These are phyloP conservation scores for Brenthis ino DNA, from an alignment of 2,888 invertebrate genomes.

Conservation along the genomic window DNA sequence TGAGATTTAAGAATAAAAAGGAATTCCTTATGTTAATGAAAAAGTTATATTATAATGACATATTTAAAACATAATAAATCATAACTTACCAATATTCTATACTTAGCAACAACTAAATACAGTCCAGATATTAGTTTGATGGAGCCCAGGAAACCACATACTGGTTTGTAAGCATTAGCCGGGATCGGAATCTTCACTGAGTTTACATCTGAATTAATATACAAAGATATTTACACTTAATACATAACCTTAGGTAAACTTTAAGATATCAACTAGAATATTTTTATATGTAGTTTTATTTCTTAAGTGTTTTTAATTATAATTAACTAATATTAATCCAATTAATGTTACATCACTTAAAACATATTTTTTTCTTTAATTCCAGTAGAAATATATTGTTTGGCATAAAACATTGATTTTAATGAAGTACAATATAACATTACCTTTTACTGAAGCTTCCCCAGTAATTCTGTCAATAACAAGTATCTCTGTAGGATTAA, in stretches of 20 bases:
- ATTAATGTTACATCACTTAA: too few species aligned
- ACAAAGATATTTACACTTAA: not conserved
- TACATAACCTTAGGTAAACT: not conserved
- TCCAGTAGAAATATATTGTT: not conserved
- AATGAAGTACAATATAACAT: conserved; percentile 1
- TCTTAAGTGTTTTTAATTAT: too few species aligned
- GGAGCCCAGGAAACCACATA: conserved; percentile 94
- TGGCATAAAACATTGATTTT: not conserved
- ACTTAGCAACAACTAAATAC: conserved; percentile 94
- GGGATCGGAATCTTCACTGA: conserved; percentile 73
- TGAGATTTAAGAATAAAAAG: not conserved
- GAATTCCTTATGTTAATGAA: not conserved
- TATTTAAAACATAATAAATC: not conserved
- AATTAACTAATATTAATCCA: too few species aligned
- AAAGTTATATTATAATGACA: not conserved
- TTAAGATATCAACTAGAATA: too few species aligned
- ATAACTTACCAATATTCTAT: conserved; percentile 83
- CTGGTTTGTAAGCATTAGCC: conserved; percentile 79
- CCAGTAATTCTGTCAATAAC: conserved; percentile 92
- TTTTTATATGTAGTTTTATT: too few species aligned
- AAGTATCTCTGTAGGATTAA: conserved; percentile 87
- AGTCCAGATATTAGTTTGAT: conserved; percentile 92
- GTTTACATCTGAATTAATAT: conserved; percentile 49
- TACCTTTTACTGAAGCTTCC: conserved; percentile 87
- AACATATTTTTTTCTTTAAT: too few species aligned